These are phyloP conservation scores for Panopea generosa DNA, from an alignment of 2,888 invertebrate species.

Conservation along the genomic window DNA sequence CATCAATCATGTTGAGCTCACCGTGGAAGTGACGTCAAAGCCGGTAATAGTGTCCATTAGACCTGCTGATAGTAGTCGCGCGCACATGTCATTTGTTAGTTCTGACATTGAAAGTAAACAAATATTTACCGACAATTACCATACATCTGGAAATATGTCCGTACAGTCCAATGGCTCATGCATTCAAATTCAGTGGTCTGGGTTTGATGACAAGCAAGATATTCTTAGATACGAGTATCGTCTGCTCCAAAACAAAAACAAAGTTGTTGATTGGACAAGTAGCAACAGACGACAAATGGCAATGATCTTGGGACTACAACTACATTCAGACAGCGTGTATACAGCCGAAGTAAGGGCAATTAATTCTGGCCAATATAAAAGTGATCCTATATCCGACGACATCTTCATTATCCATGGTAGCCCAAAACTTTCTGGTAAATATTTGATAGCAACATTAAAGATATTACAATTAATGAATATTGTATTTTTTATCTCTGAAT, in stretches of 20 bases:
- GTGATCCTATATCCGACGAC: conserved; percentile 5
- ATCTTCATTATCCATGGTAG: conserved; percentile 13
- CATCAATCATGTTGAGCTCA: conserved; percentile 33
- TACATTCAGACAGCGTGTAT: conserved; percentile 12
- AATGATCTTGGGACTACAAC: background rate
- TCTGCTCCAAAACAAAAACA: background rate
- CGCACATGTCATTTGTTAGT: background rate
- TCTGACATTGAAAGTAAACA: background rate
- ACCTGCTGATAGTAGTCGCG: conserved; percentile 4
- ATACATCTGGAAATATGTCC: background rate
- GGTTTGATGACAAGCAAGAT: conserved; percentile 22
- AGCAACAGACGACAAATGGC: background rate
- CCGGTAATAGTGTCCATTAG: background rate
- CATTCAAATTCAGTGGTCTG: conserved; percentile 31
- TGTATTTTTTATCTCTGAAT: too few species aligned
- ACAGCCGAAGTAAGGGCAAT: conserved; percentile 25
- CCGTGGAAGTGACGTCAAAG: conserved; percentile 3
- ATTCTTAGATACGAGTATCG: conserved; percentile 35
- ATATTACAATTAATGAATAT: too few species aligned
- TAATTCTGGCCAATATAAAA: conserved; percentile 16
- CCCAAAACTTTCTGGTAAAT: conserved; percentile 38
- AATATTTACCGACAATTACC: too few species aligned
- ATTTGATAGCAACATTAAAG: too few species aligned
- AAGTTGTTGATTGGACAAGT: conserved; percentile 20
- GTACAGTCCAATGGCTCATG: conserved; percentile 6